Evolutionary conservation across 2,888 invertebrate genomes (phyloP).

Genomic region (Spisula solida): DNA sequence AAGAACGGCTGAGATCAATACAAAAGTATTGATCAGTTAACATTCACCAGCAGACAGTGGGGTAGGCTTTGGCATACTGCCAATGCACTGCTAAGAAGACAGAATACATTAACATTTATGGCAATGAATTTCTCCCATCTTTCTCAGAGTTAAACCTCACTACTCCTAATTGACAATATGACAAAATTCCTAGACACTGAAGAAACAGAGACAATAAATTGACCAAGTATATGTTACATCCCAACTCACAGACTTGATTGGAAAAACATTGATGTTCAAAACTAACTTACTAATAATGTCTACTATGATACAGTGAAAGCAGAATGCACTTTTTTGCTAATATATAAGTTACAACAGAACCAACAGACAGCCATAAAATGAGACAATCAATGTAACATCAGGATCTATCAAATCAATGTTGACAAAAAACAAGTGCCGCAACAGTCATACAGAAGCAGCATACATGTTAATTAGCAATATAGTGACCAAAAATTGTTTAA

Average conservation of each 20-base stretch:
- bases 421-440: too few species aligned
- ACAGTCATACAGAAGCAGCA: too few species aligned
- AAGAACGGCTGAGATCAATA: constrained; percentile 54
- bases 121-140: constrained; percentile 18
- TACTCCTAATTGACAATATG: constrained; percentile 14
- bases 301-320: too few species aligned
- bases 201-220: neutral
- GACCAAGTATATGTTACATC: constrained; percentile 2
- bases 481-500: too few species aligned
- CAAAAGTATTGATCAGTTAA: constrained; percentile 59
- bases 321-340: too few species aligned
- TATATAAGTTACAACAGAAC: too few species aligned
- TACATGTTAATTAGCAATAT: too few species aligned
- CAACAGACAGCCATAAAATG: too few species aligned
- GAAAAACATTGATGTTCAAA: neutral
- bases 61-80: constrained; percentile 70
- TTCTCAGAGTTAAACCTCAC: neutral
- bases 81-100: constrained; percentile 60
- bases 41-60: constrained; percentile 62
- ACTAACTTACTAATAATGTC: too few species aligned
- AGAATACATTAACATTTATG: constrained; percentile 53
- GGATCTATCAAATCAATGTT: too few species aligned
- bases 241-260: neutral
- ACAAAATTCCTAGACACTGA: constrained; percentile 10
- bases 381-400: too few species aligned